A percentile compares a stretch with the other conserved stretches of the same genome.
phyloP scores from a whole-genome alignment of 37 sponge, comb jelly and placozoan genomes.

The Beroe forskalii region DNA sequence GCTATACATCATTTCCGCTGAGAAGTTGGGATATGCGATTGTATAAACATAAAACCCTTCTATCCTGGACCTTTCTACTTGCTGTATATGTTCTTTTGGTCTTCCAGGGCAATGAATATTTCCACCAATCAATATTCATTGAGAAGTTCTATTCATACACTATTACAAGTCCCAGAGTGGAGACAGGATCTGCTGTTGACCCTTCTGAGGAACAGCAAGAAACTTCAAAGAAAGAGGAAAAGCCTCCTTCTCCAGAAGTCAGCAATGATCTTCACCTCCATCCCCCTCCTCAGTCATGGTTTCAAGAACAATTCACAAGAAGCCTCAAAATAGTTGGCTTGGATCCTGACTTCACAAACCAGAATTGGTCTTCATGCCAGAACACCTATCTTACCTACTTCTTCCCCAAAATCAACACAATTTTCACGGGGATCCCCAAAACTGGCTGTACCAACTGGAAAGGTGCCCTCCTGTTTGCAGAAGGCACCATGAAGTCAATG shows the following conservation, averaged over 20 bases:
- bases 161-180: too few species aligned
- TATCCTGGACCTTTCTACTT: too few species aligned
- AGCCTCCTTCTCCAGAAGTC: background rate
- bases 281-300: background rate
- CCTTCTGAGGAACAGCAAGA: too few species aligned
- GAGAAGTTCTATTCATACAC: too few species aligned
- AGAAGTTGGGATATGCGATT: too few species aligned
- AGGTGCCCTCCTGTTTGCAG: background rate
- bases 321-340: background rate
- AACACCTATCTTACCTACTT: background rate
- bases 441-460: background rate
- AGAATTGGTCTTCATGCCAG: background rate
- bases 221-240: too few species aligned
- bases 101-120: too few species aligned
- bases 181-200: too few species aligned
- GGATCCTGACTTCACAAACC: background rate
- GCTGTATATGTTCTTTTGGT: too few species aligned
- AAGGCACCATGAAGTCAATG: background rate
- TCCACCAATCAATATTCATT: too few species aligned
- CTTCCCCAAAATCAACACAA: conserved; percentile 10
- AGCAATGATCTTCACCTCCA: background rate
- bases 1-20: too few species aligned
- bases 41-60: too few species aligned
- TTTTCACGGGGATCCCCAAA: conserved; percentile 3
- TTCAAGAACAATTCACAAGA: background rate